Base-by-base conservation (phyloP, 2,113 vertebrate species). In the Bufo gargarizans region DNA sequence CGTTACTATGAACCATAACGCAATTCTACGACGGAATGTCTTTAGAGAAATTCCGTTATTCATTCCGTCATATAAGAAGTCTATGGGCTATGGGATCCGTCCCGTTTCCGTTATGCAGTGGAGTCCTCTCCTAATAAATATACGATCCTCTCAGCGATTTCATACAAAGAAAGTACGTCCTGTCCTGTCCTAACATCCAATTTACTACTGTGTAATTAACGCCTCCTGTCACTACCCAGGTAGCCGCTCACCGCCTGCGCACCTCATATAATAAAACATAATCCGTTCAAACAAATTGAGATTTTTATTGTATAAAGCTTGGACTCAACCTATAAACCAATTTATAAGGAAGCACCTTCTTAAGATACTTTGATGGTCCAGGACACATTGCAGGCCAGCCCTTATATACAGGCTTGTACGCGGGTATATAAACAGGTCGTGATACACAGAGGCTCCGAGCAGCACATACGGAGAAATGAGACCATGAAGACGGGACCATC, bases 371-470 rank as follows among this genome's bases (percentile, higher is more conserved):
- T 67, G 81, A 83, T 16, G 63, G 14, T 47, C 8, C 59, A 67
- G 10, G 0, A 22, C 49, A 47, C 12, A 69, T 7, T 20, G 17
- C n/a, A 16, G 82, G 13, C 13, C 12, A 17, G 20, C 65, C 82
- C 82, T 55, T 33, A 1, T 71, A 69, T 84, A 84, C 20, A 55
- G 59, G 82, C 82, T 69, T 84, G 81, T 71, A 69, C 6, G 22
- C 49, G 2, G 43, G 43, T 49, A 53, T 69, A 83, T 83, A 69
- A 69, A 67, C 45, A 14, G 45, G 47, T 69, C 67, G 55, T 69
- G 43, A 49, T 20, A 71, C 47, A 20, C 58, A 61, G 55, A 12
- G 14, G 22, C 56, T 58, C 14, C 2, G 6, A 6, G 2, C 80
- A 65, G 59, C 45, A 55, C 19, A 17, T 16, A 16, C 81, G 69